These are phyloP conservation scores for Torymus auratus DNA, from an alignment of 2,888 invertebrate species.

Conservation along the genomic window DNA sequence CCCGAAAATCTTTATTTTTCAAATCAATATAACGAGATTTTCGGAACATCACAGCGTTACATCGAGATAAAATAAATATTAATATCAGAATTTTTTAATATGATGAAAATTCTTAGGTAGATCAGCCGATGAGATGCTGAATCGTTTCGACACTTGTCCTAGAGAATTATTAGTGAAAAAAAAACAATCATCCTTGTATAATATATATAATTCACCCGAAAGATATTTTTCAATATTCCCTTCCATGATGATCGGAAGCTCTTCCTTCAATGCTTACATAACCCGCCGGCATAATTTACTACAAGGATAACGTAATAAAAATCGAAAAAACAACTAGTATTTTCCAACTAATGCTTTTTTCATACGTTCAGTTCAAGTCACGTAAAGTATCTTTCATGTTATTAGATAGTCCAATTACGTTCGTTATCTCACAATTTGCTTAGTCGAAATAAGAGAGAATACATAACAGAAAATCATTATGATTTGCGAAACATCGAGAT, in stretches of 20 bases:
- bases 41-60: neutral
- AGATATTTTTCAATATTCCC: neutral
- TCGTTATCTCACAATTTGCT: neutral
- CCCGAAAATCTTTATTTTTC: neutral
- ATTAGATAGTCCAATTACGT: slow-evolving; percentile 9
- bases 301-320: neutral
- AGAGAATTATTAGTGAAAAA: neutral
- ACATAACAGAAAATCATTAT: neutral
- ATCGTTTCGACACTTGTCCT: neutral
- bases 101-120: neutral
- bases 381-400: neutral
- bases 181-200: neutral
- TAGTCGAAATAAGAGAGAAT: neutral
- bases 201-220: neutral
- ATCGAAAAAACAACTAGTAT: neutral
- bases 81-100: neutral
- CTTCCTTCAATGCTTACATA: neutral
- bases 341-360: neutral
- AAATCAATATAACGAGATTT: neutral
- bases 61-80: neutral
- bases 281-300: too few species aligned
- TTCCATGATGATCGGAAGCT: neutral
- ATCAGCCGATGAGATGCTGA: slow-evolving; percentile 2
- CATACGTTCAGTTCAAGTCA: neutral
- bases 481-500: neutral